phyloP scores from a whole-genome alignment of 2,888 invertebrate genomes.

The Napeogenes inachia region DNA sequence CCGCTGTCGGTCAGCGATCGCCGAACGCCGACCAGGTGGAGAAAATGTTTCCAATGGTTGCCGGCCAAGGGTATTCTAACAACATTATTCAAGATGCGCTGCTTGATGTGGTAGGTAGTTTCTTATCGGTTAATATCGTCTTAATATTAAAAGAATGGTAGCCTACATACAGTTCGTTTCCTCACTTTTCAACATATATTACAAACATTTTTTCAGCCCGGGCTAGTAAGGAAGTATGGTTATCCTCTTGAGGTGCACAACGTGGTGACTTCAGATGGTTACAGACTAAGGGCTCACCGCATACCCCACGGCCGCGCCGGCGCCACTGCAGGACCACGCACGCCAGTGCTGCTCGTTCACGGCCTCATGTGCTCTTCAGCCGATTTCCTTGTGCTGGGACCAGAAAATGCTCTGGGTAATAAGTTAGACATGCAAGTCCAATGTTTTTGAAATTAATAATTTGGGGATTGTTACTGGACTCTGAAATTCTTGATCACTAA shows the following conservation, averaged over 20 bases:
- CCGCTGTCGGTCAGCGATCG: no score
- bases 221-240: conserved; percentile 77
- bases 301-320: conserved; percentile 78
- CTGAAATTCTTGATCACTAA: no score
- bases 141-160: background rate
- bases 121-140: background rate
- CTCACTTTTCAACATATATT: no score
- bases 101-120: conserved; percentile 14
- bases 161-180: no score
- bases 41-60: no score
- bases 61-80: conserved; percentile 3
- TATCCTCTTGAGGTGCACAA: conserved; percentile 81
- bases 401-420: conserved; percentile 81
- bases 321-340: conserved; percentile 61
- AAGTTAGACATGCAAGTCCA: background rate
- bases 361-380: conserved; percentile 85
- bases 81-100: conserved; percentile 17
- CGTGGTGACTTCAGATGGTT: conserved; percentile 85
- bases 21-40: no score
- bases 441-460: background rate
- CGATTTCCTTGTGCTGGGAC: conserved; percentile 85
- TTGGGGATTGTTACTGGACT: no score
- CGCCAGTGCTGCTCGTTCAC: conserved; percentile 80
- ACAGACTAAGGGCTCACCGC: conserved; percentile 85
- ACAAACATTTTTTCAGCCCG: conserved; percentile 52